Evolutionary conservation across 2,888 invertebrate genomes (phyloP).

Genomic region (Gnatocerus cornutus): DNA sequence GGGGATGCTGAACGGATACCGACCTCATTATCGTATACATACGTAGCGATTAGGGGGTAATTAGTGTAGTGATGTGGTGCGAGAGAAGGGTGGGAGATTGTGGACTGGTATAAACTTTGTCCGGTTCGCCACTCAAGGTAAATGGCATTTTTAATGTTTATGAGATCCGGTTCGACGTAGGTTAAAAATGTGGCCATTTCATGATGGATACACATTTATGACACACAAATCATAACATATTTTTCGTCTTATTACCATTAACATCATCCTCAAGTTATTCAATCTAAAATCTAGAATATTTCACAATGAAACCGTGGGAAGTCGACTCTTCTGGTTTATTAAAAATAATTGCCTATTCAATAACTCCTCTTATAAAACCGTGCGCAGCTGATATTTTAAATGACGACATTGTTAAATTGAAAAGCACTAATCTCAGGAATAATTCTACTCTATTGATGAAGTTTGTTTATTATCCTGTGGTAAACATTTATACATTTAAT

Average conservation of each 20-base stretch:
- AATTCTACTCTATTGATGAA: not conserved
- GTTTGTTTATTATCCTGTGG: not conserved
- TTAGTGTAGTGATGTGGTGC: constrained; percentile 47
- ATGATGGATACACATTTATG: too few relatives aligned
- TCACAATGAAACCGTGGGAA: too few relatives aligned
- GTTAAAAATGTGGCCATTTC: not conserved
- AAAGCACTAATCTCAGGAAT: too few relatives aligned
- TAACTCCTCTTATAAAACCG: constrained; percentile 2
- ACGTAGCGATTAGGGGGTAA: constrained; percentile 53
- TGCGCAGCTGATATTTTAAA: constrained; percentile 14
- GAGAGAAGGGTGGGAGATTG: constrained; percentile 9
- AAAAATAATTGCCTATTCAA: not conserved
- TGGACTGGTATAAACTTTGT: constrained; percentile 2
- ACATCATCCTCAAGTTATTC: too few relatives aligned
- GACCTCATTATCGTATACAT: constrained; percentile 54
- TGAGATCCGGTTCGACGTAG: not conserved
- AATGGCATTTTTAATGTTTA: constrained; percentile 8
- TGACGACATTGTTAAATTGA: not conserved
- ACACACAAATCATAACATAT: too few relatives aligned
- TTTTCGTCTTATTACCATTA: too few relatives aligned
- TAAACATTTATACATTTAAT: not conserved
- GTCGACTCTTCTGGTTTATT: too few relatives aligned
- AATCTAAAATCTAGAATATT: too few relatives aligned
- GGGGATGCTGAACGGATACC: constrained; percentile 55
- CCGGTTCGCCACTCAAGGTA: constrained; percentile 14